Conservation (phyloP, 2,797 vertebrate genomes). For the Melanotaenia trifasciata region DNA sequence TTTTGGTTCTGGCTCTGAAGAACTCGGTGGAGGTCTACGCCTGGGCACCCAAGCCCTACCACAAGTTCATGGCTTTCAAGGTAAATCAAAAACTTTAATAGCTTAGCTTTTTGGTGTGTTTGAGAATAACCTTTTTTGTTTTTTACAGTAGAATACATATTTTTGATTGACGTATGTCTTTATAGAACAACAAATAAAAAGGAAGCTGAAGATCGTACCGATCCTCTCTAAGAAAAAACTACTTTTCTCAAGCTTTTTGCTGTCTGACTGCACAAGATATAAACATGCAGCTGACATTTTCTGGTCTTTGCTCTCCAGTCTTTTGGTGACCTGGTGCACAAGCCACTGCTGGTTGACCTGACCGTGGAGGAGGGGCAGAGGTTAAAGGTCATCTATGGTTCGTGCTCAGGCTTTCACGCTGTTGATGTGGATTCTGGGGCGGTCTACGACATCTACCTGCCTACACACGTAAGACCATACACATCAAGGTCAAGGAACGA, state of each 20-base stretch:
- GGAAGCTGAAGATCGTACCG: too few species aligned
- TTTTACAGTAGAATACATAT: too few species aligned
- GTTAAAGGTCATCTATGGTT: constrained; percentile 94
- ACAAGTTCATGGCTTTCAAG: constrained; percentile 98
- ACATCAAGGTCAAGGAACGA: too few species aligned
- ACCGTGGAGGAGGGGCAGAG: constrained; percentile 94
- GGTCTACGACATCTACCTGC: constrained; percentile 92
- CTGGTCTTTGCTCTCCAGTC: constrained; percentile 79
- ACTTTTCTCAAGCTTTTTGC: too few species aligned
- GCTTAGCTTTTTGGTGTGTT: too few species aligned
- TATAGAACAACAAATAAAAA: too few species aligned
- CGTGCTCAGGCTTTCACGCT: constrained; percentile 90
- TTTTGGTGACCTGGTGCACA: constrained; percentile 91
- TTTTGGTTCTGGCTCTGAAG: constrained; percentile 92
- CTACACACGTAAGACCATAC: constrained; percentile 82
- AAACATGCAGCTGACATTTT: background rate
- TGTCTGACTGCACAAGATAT: too few species aligned
- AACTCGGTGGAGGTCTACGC: constrained; percentile 93
- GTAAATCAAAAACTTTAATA: constrained; percentile 46
- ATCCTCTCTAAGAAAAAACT: background rate
- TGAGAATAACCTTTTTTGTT: too few species aligned
- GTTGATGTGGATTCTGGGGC: constrained; percentile 94
- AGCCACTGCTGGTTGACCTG: constrained; percentile 91
- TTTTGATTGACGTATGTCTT: too few species aligned
- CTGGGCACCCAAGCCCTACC: constrained; percentile 94